Conservation (phyloP, 2,888 invertebrate genomes). For the Phorcus lineatus region DNA sequence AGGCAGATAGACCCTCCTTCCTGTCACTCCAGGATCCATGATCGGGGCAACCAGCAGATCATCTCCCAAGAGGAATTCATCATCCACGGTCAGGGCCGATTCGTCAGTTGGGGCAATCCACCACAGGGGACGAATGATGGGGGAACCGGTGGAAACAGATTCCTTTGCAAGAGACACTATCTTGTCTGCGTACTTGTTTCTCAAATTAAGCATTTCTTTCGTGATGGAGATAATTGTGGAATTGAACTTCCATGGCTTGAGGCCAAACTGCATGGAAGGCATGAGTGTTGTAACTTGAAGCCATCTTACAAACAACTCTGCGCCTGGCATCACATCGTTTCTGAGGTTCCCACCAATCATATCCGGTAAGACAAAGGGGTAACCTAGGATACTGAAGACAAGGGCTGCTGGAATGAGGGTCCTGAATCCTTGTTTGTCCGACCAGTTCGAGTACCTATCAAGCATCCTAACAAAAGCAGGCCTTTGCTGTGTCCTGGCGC, state of each 20-base stretch:
- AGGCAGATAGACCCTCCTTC: constrained; percentile 61
- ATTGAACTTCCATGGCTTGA: constrained; percentile 92
- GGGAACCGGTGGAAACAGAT: constrained; percentile 76
- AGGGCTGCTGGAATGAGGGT: constrained; percentile 88
- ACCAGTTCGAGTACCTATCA: constrained; percentile 92
- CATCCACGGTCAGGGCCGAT: constrained; percentile 86
- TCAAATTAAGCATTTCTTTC: constrained; percentile 47
- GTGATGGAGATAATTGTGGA: constrained; percentile 69
- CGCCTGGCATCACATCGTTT: constrained; percentile 47
- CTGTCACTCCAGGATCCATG: constrained; percentile 52
- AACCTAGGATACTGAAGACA: constrained; percentile 84
- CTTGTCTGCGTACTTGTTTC: constrained; percentile 35
- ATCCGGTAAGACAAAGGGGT: constrained; percentile 92
- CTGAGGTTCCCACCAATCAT: constrained; percentile 89
- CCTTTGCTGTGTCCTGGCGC: constrained; percentile 44
- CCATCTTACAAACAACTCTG: constrained; percentile 85
- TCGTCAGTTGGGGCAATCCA: constrained; percentile 89
- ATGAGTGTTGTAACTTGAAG: constrained; percentile 89
- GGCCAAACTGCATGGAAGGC: constrained; percentile 93
- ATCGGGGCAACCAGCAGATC: constrained; percentile 68
- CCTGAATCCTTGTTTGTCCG: constrained; percentile 83
- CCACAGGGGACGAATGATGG: constrained; percentile 93
- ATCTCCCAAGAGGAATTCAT: constrained; percentile 74
- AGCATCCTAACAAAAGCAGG: constrained; percentile 89
- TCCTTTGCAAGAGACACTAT: background rate